A percentile compares a stretch with the other conserved stretches of the same genome.
Conservation (phyloP, 2,113 vertebrate genomes). For the Periophthalmodon schlosseri region DNA sequence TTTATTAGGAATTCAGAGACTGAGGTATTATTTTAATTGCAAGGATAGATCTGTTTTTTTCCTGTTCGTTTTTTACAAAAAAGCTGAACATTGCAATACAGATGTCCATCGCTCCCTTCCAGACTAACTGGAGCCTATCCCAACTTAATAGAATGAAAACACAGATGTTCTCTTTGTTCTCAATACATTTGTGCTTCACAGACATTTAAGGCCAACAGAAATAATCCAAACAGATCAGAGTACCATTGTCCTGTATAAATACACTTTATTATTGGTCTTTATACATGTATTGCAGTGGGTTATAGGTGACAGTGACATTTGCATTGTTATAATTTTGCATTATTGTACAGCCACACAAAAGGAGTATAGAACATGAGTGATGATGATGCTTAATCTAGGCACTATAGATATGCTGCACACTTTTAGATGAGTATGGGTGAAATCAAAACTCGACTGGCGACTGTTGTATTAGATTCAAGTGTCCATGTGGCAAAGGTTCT, state of each 20-base stretch:
- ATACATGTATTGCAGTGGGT: slow-evolving; percentile 54
- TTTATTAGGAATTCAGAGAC: neutral
- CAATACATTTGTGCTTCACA: neutral
- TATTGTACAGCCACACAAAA: slow-evolving; percentile 56
- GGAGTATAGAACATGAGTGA: slow-evolving; percentile 49
- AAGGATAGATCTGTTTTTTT: no score
- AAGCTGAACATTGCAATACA: no score
- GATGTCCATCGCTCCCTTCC: neutral
- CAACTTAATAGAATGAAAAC: no score
- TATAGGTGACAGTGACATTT: slow-evolving; percentile 53
- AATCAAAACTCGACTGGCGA: neutral
- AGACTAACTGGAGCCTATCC: neutral
- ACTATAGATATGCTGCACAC: slow-evolving; percentile 64
- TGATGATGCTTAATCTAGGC: slow-evolving; percentile 59
- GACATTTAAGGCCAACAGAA: neutral
- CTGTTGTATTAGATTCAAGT: slow-evolving; percentile 2
- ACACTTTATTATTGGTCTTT: slow-evolving; percentile 56
- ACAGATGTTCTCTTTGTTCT: no score
- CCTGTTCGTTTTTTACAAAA: no score
- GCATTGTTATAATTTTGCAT: slow-evolving; percentile 49
- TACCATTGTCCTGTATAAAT: slow-evolving; percentile 40
- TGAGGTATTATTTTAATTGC: neutral
- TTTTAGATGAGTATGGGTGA: slow-evolving; percentile 22
- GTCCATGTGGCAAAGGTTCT: neutral
- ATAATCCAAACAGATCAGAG: slow-evolving; percentile 21